Base-by-base conservation (phyloP, 1,140 invertebrate genomes). In the Sogatella furcifera region DNA sequence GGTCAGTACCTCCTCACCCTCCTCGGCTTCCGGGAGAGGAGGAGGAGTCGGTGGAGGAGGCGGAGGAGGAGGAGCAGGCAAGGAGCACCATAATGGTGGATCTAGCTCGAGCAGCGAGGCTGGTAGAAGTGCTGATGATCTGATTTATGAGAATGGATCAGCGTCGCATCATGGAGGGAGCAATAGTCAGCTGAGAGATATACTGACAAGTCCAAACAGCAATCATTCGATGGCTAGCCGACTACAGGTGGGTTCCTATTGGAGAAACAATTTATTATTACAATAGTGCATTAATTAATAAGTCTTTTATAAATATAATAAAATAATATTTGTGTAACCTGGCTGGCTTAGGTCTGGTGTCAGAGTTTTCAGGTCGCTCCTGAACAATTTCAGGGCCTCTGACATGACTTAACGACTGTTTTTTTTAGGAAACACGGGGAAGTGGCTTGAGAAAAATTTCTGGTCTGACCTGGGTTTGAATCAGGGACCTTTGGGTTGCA, bases 161-260 rank as follows among this genome's bases (percentile, higher is more conserved):
- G 24, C 24, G 24, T 2, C 24, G 24, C 17, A 22, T 6, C n/a
- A 54, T 52, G 52, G 46, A 24, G 28, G 24, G 55, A n/a, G 15
- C 11, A 31, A 53, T 14, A 64, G 63, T 42, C 65, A 67, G 55
- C 52, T 67, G 14, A 43, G 65, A 13, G 64, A 67, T 28, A 67
- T 67, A 28, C 62, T 60, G 11, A 60, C 59, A 67, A 53, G 43
- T 64, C 13, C 41, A 66, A 64, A 67, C 19, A 19, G 31, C 4
- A 60, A 53, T 46, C 41, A 34, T 14, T 19, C 54, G 5, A 43
- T 44, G 43, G 41, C 13, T 22, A 57, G 21, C n/a, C 56, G 55
- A n/a, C 31, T 55, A 11, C 24, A 62, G 55, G 34, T 38, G 34
- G 34, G 34, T 38, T 38, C 9, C 34, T 10, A 38, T 38, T n/a